Base-by-base conservation (phyloP, 2,888 invertebrate genomes). In the Aquatica leii region DNA sequence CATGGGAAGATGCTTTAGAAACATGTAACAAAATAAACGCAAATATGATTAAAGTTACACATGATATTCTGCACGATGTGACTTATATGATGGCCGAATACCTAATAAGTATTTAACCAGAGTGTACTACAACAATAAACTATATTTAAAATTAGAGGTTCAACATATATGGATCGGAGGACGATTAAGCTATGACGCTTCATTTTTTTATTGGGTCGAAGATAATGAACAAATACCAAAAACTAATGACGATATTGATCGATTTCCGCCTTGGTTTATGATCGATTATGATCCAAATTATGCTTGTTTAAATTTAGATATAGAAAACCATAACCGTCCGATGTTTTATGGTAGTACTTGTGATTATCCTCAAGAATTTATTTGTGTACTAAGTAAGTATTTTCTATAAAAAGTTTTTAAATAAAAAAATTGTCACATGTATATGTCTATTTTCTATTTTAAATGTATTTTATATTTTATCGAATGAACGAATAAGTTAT, bases 271-370 rank as follows among this genome's bases (percentile, higher is more conserved):
- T 0, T 86, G 85, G 85, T 73, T 82, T 0, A 81, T 82, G 14
- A 84, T 84, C 46, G 82, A 83, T 1, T 82, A 79, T 68, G 75
- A 77, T 0, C 77, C 80, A 72, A 82, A 83, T 67, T 82, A 78
- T 50, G 78, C 81, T 0, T 86, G 85, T 54, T 71, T 86, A 2
- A 85, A 86, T 68, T 72, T 86, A 66, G 86, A 86, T 62, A 74
- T 85, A 1, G 83, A 82, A 52, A 84, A 84, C 57, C 85, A 86
- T 56, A 74, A 85, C 2, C 79, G 78, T 3, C 83, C 84, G 0
- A 72, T 85, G 8, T 78, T 85, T 1, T 85, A 86, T 53, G 85
- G 85, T 0, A 74, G 85, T 2, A 83, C 84, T 0, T 86, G 85
- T 65, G 82, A 83, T 24, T 84, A 82, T 0, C 80, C 84, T 1